Evolutionary conservation across 1,140 invertebrate species (phyloP).

Genomic region (Brachionus paranguensis): DNA sequence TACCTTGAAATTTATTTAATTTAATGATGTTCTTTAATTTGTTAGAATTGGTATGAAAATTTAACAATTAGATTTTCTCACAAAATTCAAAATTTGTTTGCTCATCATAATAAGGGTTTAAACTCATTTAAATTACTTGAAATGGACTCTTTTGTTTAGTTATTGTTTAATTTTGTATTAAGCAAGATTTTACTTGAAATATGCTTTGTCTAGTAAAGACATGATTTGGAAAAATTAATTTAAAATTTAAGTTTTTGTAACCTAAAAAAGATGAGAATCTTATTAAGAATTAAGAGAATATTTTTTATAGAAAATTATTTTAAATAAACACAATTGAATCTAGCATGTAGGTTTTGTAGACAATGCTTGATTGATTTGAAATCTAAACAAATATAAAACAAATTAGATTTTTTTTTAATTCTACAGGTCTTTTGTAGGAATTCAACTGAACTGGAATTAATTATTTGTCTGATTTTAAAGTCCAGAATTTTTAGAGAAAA

Average conservation of each 20-base stretch:
- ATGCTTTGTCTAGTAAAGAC: background rate
- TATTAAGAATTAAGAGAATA: background rate
- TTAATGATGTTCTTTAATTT: background rate
- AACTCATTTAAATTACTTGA: background rate
- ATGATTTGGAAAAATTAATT: background rate
- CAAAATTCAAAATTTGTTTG: background rate
- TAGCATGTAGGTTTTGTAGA: slow-evolving; percentile 40
- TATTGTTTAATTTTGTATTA: background rate
- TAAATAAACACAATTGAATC: background rate
- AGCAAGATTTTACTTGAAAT: background rate
- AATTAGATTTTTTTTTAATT: background rate
- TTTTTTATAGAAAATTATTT: background rate
- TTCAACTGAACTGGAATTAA: too few species aligned
- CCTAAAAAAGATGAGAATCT: background rate
- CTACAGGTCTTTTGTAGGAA: too few species aligned
- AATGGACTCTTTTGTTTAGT: background rate
- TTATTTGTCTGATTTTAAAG: too few species aligned
- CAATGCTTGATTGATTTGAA: background rate
- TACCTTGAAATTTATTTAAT: background rate
- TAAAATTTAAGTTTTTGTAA: background rate
- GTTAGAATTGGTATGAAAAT: background rate
- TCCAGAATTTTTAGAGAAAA: too few species aligned
- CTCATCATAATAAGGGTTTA: background rate
- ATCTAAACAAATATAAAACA: background rate
- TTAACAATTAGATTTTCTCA: background rate